A percentile compares a stretch with the other conserved stretches of the same genome.
These are phyloP conservation scores for Cataglyphis hispanica DNA, from an alignment of 1,140 invertebrate genomes.

Conservation along the genomic window DNA sequence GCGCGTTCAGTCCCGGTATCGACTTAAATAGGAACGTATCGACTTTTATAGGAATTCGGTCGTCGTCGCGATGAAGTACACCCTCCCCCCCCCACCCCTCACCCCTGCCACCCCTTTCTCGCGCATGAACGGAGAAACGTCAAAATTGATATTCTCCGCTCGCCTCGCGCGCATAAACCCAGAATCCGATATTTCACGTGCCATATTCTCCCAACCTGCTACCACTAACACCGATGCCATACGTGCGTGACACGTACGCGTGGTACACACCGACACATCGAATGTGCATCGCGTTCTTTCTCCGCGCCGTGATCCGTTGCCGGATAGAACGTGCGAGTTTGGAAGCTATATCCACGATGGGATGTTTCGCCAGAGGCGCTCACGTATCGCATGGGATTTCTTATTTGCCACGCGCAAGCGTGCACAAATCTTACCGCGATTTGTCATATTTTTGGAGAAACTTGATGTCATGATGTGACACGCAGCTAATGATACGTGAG, in stretches of 20 bases:
- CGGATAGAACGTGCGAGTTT: slow-evolving; percentile 64
- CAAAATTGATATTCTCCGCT: slow-evolving; percentile 85
- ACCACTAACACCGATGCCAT: slow-evolving; percentile 55
- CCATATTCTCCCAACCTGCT: slow-evolving; percentile 69
- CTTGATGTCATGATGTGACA: neutral
- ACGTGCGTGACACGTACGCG: slow-evolving; percentile 35
- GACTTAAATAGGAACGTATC: slow-evolving; percentile 83
- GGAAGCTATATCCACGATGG: slow-evolving; percentile 59
- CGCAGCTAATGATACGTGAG: neutral
- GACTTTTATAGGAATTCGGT: slow-evolving; percentile 80
- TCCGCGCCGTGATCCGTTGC: slow-evolving; percentile 62
- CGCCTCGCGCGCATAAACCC: slow-evolving; percentile 80
- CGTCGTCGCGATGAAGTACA: slow-evolving; percentile 52
- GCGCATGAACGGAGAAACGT: slow-evolving; percentile 77
- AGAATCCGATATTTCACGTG: slow-evolving; percentile 83
- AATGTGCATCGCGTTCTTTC: slow-evolving; percentile 62
- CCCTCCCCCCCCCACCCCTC: neutral
- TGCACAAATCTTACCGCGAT: slow-evolving; percentile 45
- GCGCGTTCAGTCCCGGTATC: slow-evolving; percentile 80
- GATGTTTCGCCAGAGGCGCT: slow-evolving; percentile 62
- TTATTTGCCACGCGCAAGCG: slow-evolving; percentile 51
- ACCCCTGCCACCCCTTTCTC: neutral
- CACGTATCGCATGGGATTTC: slow-evolving; percentile 60
- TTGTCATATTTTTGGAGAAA: slow-evolving; percentile 24
- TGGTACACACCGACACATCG: slow-evolving; percentile 54